Evolutionary conservation across 2,797 vertebrate species (phyloP).

Genomic region (Diplodus puntazzo): DNA sequence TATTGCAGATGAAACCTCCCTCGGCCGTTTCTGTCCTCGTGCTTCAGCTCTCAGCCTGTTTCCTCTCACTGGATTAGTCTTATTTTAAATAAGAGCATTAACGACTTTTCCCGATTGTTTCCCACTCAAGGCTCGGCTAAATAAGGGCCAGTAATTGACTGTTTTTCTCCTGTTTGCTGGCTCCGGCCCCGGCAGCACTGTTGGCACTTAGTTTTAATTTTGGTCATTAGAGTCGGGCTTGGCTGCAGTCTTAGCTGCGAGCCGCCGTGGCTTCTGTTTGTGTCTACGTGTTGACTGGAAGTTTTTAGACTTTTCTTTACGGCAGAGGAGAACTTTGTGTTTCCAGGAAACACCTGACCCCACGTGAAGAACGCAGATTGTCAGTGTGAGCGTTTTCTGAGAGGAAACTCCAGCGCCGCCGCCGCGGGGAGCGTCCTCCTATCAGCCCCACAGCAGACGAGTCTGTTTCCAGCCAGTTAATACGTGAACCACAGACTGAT

Average conservation of each 20-base stretch:
- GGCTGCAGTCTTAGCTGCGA: conserved; percentile 30
- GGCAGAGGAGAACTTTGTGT: conserved; percentile 9
- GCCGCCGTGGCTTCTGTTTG: conserved; percentile 30
- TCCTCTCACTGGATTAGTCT: conserved; percentile 46
- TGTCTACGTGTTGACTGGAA: conserved; percentile 8
- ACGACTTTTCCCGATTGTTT: conserved; percentile 18
- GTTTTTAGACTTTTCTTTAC: background rate
- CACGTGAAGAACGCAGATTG: background rate
- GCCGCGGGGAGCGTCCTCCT: background rate
- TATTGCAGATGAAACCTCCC: background rate
- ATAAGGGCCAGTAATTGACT: conserved; percentile 34
- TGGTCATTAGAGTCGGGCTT: conserved; percentile 41
- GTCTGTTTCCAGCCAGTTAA: too few species aligned
- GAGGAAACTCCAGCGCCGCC: too few species aligned
- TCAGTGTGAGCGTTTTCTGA: too few species aligned
- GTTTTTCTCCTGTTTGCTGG: conserved; percentile 43
- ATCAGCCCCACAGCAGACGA: background rate
- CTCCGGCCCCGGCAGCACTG: conserved; percentile 5
- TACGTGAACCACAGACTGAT: too few species aligned
- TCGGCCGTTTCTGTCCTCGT: background rate
- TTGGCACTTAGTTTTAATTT: conserved; percentile 41
- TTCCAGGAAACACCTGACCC: background rate
- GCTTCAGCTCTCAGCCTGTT: conserved; percentile 2
- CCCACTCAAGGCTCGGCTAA: conserved; percentile 34
- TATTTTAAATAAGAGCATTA: conserved; percentile 34